Evolutionary conservation across 1,140 invertebrate species (phyloP).

Genomic region (Drosophila punjabiensis): DNA sequence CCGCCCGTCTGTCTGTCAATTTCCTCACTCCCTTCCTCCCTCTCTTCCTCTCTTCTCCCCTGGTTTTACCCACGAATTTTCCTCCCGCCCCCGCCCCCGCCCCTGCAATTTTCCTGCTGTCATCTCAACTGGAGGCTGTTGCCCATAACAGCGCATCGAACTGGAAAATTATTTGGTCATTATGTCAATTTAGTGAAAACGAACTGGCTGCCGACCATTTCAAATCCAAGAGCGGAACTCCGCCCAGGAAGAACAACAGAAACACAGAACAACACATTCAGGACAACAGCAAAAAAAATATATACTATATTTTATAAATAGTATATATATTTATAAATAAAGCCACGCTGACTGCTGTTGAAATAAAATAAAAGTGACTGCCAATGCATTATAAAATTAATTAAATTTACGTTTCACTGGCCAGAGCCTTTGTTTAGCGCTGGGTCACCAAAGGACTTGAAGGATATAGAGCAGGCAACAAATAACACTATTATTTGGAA

Average conservation of each 20-base stretch:
- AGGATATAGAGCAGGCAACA: background rate
- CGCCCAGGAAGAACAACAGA: slow-evolving; percentile 8
- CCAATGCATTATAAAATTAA: slow-evolving; percentile 70
- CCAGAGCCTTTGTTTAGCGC: background rate
- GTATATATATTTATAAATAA: slow-evolving; percentile 2
- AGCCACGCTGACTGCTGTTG: background rate
- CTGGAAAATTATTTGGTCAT: slow-evolving; percentile 83
- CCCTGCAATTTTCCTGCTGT: slow-evolving; percentile 7
- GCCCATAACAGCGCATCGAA: slow-evolving; percentile 60
- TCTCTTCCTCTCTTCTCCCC: too few species aligned
- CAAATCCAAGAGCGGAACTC: slow-evolving; percentile 19
- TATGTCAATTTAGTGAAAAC: slow-evolving; percentile 77
- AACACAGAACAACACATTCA: background rate
- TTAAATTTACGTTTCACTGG: slow-evolving; percentile 56
- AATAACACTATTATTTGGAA: too few species aligned
- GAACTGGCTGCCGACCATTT: slow-evolving; percentile 27
- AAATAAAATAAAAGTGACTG: slow-evolving; percentile 22
- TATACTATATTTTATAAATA: background rate
- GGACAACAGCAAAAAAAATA: slow-evolving; percentile 8
- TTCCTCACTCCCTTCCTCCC: background rate
- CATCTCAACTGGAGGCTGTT: slow-evolving; percentile 7
- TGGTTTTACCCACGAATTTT: background rate
- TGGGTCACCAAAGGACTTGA: background rate
- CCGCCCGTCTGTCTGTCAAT: slow-evolving; percentile 19
- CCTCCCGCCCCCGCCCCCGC: too few species aligned